A percentile compares a stretch with the other conserved stretches of the same genome.
Conservation (phyloP, 2,113 vertebrate species). For the Sturnus vulgaris region DNA sequence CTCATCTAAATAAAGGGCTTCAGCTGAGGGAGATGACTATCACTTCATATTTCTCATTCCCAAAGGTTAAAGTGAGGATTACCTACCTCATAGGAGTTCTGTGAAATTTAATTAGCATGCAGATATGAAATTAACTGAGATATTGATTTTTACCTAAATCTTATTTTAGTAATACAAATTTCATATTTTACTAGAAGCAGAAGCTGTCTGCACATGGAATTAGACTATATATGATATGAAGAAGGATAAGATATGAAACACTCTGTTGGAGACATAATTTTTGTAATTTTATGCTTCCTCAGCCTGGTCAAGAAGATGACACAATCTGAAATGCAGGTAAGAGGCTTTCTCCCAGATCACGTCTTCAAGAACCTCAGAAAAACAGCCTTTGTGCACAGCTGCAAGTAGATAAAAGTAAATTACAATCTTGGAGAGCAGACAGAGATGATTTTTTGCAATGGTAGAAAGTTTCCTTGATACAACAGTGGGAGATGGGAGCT, state of each 20-base stretch:
- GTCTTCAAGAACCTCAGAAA: background rate
- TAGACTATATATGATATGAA: background rate
- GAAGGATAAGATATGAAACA: background rate
- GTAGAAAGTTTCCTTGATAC: background rate
- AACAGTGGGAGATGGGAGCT: background rate
- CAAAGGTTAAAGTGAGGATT: constrained; percentile 28
- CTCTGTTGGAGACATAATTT: background rate
- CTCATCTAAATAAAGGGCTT: background rate
- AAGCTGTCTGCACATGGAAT: background rate
- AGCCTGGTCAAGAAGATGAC: background rate
- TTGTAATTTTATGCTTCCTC: background rate
- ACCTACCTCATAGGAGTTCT: background rate
- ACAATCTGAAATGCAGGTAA: background rate
- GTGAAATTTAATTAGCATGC: constrained; percentile 14
- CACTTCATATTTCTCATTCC: background rate
- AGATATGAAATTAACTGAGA: constrained; percentile 19
- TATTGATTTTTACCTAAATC: constrained; percentile 8
- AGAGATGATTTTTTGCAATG: background rate
- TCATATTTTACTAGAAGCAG: background rate
- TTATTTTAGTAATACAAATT: background rate
- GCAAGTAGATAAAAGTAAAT: background rate
- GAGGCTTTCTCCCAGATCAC: background rate
- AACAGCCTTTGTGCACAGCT: background rate
- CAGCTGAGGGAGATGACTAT: background rate
- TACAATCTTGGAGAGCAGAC: background rate